A percentile compares a stretch with the other conserved stretches of the same genome.
These are phyloP conservation scores for Polypterus bichir DNA, from an alignment of 2,113 vertebrate species.

Conservation along the genomic window DNA sequence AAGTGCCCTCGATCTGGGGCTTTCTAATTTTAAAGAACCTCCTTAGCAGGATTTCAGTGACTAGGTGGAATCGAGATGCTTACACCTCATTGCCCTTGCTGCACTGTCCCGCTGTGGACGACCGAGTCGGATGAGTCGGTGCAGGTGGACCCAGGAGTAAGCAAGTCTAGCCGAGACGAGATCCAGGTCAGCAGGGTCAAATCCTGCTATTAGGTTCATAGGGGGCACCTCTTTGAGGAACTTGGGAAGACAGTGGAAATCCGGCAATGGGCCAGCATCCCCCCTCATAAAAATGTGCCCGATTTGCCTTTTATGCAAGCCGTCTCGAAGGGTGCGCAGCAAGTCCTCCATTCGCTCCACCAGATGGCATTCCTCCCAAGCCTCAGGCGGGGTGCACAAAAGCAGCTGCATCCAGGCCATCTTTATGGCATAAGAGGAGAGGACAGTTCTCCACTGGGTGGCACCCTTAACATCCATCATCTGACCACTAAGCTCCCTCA, in stretches of 20 bases:
- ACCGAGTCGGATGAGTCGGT: conserved; percentile 50
- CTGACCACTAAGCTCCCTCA: conserved; percentile 56
- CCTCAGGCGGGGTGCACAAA: conserved; percentile 36
- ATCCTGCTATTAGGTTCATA: conserved; percentile 51
- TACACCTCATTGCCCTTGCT: conserved; percentile 22
- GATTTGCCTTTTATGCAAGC: conserved; percentile 47
- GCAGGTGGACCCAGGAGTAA: conserved; percentile 59
- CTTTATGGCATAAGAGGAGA: conserved; percentile 67
- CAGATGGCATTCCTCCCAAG: conserved; percentile 58
- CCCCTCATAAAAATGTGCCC: conserved; percentile 59
- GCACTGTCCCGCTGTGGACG: conserved; percentile 20
- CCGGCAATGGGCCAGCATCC: conserved; percentile 26
- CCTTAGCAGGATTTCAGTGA: background rate
- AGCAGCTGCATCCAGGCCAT: conserved; percentile 54
- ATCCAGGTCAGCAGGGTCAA: conserved; percentile 42
- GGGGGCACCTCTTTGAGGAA: conserved; percentile 47
- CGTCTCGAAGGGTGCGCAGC: conserved; percentile 50
- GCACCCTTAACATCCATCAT: conserved; percentile 42
- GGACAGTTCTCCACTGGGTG: conserved; percentile 48
- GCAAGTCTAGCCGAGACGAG: conserved; percentile 39
- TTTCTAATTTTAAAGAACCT: background rate
- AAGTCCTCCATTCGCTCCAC: conserved; percentile 56
- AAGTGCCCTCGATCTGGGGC: background rate
- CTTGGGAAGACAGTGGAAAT: conserved; percentile 53
- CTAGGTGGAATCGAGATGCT: conserved; percentile 23